Evolutionary conservation across 2,797 vertebrate genomes (phyloP).

Genomic region (Mycteria americana): DNA sequence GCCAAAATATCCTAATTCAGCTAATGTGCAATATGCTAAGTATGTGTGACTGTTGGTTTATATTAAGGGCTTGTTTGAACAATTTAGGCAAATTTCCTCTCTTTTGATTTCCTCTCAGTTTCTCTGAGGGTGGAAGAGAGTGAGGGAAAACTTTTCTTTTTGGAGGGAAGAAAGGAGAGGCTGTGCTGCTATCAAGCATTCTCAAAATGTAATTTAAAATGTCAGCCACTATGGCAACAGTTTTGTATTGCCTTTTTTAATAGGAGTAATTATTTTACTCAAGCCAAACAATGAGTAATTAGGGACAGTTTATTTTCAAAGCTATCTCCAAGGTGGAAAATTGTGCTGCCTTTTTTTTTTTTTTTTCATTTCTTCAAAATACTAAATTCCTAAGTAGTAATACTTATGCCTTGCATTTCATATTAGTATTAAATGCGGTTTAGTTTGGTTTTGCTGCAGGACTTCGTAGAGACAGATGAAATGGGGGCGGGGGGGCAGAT

Average conservation of each 20-base stretch:
- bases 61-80: background rate
- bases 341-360: background rate
- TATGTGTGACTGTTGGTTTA: background rate
- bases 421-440: background rate
- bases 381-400: background rate
- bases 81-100: constrained; percentile 13
- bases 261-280: constrained; percentile 7
- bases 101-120: background rate
- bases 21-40: background rate
- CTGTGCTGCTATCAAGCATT: constrained; percentile 4
- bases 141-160: constrained; percentile 8
- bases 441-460: background rate
- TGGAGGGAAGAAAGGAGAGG: background rate
- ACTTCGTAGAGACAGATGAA: background rate
- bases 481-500: background rate
- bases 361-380: background rate
- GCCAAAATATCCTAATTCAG: background rate
- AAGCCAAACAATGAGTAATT: constrained; percentile 48
- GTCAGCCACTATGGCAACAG: constrained; percentile 33
- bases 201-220: constrained; percentile 35
- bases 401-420: background rate
- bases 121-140: background rate
- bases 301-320: constrained; percentile 40
- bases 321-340: background rate
- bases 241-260: constrained; percentile 35